Evolutionary conservation across 1,140 invertebrate species (phyloP), one percentile per base, ranked within the genome.

Genomic region (Mamestra configurata): DNA sequence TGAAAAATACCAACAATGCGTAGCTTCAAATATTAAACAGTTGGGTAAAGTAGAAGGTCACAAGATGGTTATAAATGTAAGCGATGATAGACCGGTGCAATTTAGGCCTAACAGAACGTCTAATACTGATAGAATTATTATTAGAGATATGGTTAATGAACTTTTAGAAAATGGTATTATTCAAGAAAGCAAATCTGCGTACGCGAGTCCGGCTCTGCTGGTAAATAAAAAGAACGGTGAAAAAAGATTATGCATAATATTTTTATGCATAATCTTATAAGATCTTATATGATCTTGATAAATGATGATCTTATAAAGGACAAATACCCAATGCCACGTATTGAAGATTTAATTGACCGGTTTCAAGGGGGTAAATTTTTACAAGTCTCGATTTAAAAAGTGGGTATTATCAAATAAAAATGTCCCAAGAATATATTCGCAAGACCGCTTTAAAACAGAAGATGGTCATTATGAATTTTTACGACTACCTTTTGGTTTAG

Each of bases 381-480:
- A 35, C 31, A 1, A 15, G 27, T 3, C 15, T 64, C 3, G 59
- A 64, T 64, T 64, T 64, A 64, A 37, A 35, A 37, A 64, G 59
- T 18, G 59, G 59, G 15, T 64, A 64, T 37, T 64, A 64, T 37
- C 59, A 64, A 64, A 31, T 31, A n/a, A n/a, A n/a, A n/a, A n/a
- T n/a, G n/a, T n/a, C n/a, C n/a, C n/a, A n/a, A n/a, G n/a, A 31
- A 31, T 31, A 1, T 31, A 31, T 31, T 31, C 2, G 5, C 1
- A 31, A 31, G 5, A 31, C 27, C 5, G 27, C 27, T 31, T 31
- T 5, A 31, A 3, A 3, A 31, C 27, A 1, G 27, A 31, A 31
- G 27, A 31, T 5, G 27, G 27, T 1, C 27, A 31, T 31, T 31
- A 31, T 5, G 27, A 31, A 5, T 31, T 31, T 31, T 31, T 31